These are phyloP conservation scores for Druceiella hillmani DNA, from an alignment of 2,888 invertebrate species.

Conservation along the genomic window DNA sequence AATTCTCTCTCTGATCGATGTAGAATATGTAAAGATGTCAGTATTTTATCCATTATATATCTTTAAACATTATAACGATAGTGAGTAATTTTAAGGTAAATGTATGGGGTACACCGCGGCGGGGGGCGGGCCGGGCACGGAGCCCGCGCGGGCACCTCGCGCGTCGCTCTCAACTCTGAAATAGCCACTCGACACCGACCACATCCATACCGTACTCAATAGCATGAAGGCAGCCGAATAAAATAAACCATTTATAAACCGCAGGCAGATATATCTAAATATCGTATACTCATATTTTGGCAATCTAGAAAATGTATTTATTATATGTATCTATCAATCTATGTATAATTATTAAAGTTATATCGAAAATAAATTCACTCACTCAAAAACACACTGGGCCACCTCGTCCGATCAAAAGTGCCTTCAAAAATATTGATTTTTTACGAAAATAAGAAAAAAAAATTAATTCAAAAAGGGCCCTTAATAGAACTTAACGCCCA, in stretches of 20 bases:
- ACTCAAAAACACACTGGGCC: conserved; percentile 78
- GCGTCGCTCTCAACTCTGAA: conserved; percentile 65
- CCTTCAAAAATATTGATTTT: conserved; percentile 86
- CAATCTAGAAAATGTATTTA: too few species aligned
- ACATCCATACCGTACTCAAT: conserved; percentile 73
- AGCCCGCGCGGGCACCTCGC: conserved; percentile 32
- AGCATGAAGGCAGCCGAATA: conserved; percentile 70
- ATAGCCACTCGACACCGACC: conserved; percentile 59
- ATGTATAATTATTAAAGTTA: too few species aligned
- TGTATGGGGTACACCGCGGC: background rate
- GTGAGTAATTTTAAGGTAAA: conserved; percentile 4
- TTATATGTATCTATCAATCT: too few species aligned
- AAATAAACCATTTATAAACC: conserved; percentile 48
- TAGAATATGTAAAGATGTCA: too few species aligned
- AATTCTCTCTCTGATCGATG: too few species aligned
- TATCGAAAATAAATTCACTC: too few species aligned
- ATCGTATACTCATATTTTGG: conserved; percentile 22
- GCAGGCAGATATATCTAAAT: conserved; percentile 42
- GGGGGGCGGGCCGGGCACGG: background rate
- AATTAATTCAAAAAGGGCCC: conserved; percentile 77
- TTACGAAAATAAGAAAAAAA: conserved; percentile 68
- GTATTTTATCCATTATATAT: too few species aligned
- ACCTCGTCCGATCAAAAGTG: conserved; percentile 93
- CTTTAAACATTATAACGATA: too few species aligned
- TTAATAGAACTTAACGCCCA: conserved; percentile 78